A percentile compares a stretch with the other conserved stretches of the same genome.
Conservation (phyloP, 2,888 invertebrate species). For the Melipona beecheii region DNA sequence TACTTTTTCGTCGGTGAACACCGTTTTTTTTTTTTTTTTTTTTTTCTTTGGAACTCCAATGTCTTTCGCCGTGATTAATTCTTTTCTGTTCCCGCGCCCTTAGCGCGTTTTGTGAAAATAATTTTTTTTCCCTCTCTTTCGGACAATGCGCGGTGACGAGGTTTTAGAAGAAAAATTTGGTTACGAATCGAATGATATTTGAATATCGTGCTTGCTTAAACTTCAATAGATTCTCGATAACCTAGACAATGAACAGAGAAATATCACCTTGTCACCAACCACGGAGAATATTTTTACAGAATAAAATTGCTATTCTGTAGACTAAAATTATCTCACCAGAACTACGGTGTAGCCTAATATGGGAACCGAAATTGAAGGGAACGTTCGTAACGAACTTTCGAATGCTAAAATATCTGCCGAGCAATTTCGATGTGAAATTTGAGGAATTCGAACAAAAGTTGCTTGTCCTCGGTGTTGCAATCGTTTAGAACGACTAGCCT, state of each 20-base stretch:
- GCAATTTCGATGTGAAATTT: not conserved
- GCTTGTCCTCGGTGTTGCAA: slow-evolving; percentile 45
- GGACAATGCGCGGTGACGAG: not conserved
- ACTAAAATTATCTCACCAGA: not conserved
- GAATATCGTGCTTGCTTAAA: not conserved
- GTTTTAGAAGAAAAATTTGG: not conserved
- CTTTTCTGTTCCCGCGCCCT: slow-evolving; percentile 16
- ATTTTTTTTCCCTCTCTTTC: slow-evolving; percentile 15
- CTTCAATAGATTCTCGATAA: not conserved
- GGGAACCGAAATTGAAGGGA: not conserved
- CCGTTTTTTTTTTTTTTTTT: slow-evolving; percentile 21
- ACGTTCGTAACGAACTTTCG: not conserved
- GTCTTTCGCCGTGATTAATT: slow-evolving; percentile 56
- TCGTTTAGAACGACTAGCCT: slow-evolving; percentile 48
- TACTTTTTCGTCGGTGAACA: slow-evolving; percentile 25
- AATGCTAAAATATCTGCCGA: not conserved
- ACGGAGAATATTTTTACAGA: not conserved
- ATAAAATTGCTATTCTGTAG: not conserved
- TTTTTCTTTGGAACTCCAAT: slow-evolving; percentile 28
- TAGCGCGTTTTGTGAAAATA: slow-evolving; percentile 17
- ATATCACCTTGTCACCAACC: not conserved
- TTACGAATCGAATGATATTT: not conserved
- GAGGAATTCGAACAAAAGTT: not conserved
- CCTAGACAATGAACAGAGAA: not conserved
- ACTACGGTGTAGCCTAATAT: not conserved